Conservation (phyloP, 1,140 invertebrate species). For the Epicauta chinensis region DNA sequence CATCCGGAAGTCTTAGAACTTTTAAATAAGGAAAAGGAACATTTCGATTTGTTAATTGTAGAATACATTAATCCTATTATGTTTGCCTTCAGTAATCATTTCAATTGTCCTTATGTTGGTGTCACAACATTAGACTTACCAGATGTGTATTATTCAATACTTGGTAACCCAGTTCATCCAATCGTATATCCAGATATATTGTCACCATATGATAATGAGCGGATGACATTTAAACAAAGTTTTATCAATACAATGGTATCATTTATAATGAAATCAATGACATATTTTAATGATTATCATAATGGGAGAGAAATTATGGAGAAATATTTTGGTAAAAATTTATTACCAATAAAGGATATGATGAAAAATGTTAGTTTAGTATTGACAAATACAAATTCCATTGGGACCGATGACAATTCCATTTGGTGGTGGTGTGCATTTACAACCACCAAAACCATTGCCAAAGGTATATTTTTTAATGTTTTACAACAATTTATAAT, state of each 20-base stretch:
- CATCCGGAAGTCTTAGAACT: no score
- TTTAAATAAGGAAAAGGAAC: conserved; percentile 31
- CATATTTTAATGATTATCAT: conserved; percentile 16
- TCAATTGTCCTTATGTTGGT: conserved; percentile 38
- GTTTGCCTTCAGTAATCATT: conserved; percentile 33
- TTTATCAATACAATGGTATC: conserved; percentile 27
- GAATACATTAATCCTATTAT: conserved; percentile 31
- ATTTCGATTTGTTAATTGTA: conserved; percentile 39
- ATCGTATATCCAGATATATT: conserved; percentile 32
- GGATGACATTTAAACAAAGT: conserved; percentile 35
- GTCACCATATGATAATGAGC: conserved; percentile 15
- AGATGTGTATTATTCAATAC: conserved; percentile 23
- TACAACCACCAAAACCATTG: conserved; percentile 37
- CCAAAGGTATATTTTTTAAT: no score
- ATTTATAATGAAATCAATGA: conserved; percentile 20
- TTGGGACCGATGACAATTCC: conserved; percentile 26
- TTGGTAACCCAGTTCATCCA: conserved; percentile 37
- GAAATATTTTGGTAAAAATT: no score
- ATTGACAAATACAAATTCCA: conserved; percentile 34
- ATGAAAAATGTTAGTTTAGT: conserved; percentile 33
- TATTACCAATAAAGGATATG: no score
- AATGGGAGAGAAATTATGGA: conserved; percentile 26
- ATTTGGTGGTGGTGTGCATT: conserved; percentile 41
- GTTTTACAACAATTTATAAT: no score
- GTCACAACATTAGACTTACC: no score